Conservation (phyloP, 2,113 vertebrate genomes). For the Suricata suricatta region DNA sequence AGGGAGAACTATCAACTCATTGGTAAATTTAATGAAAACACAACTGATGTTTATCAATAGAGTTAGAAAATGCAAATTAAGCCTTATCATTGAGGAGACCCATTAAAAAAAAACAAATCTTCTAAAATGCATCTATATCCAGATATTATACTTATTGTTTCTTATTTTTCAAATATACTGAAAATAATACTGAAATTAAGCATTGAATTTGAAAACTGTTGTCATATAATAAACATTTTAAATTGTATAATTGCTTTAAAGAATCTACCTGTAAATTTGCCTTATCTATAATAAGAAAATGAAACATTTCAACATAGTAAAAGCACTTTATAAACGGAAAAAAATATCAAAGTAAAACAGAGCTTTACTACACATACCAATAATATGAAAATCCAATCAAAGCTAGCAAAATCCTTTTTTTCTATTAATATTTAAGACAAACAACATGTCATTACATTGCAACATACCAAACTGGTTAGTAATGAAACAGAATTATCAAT, state of each 20-base stretch:
- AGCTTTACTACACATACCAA: not conserved
- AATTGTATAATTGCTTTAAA: not conserved
- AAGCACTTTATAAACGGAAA: not conserved
- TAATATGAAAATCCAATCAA: not conserved
- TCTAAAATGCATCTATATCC: not conserved
- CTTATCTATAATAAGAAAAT: not conserved
- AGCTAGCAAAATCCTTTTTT: not conserved
- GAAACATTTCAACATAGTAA: not conserved
- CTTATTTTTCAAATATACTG: not conserved
- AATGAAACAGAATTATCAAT: not conserved
- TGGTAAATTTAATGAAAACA: not conserved
- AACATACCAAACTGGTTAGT: conserved; percentile 12
- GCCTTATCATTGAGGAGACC: not conserved
- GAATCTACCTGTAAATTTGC: not conserved
- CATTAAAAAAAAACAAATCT: not conserved
- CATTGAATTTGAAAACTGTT: not conserved
- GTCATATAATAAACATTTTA: not conserved
- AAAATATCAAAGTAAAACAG: not conserved
- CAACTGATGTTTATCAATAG: not conserved
- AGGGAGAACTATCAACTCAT: not conserved
- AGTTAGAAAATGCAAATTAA: not conserved
- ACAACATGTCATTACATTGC: not conserved
- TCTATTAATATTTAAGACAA: conserved; percentile 42
- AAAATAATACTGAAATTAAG: not conserved
- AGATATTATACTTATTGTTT: not conserved